These are phyloP conservation scores for Manacus vitellinus DNA, from an alignment of 2,113 vertebrate species.

Conservation along the genomic window DNA sequence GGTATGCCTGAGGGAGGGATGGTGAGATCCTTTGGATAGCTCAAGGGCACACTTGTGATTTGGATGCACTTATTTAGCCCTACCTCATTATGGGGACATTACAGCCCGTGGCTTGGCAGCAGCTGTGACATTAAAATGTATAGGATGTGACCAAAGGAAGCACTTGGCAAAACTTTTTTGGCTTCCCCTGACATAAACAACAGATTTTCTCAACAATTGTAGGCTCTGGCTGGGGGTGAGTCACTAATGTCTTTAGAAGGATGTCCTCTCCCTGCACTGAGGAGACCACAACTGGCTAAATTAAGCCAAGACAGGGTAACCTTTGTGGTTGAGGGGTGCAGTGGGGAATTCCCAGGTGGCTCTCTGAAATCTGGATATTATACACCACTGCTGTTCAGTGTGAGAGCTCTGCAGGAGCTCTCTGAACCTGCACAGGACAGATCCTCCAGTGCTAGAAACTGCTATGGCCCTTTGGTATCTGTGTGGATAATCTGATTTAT, in stretches of 20 bases:
- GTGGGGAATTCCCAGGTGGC: not conserved
- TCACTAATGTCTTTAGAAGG: not conserved
- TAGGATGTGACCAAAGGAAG: slow-evolving; percentile 34
- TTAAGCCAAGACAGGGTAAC: not conserved
- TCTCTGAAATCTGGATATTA: not conserved
- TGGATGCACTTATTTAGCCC: not conserved
- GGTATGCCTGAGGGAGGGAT: not conserved
- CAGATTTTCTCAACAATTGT: not conserved
- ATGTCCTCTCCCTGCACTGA: not conserved
- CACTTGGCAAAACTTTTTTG: not conserved
- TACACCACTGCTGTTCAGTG: rapidly evolving
- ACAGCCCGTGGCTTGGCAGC: not conserved
- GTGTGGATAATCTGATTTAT: not conserved
- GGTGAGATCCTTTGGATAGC: not conserved
- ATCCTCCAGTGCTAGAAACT: not conserved
- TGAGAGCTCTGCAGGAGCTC: not conserved
- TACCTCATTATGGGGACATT: not conserved
- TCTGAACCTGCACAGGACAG: not conserved
- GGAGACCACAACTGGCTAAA: slow-evolving; percentile 23
- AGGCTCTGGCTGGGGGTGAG: not conserved
- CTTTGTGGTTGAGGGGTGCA: slow-evolving; percentile 15
- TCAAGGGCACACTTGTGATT: not conserved
- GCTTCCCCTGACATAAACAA: not conserved
- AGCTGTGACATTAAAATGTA: not conserved
- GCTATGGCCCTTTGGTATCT: not conserved